Percentiles rank a stretch among this genome's conserved stretches.
Evolutionary conservation across 2,888 invertebrate genomes (phyloP).

Genomic region (Drosophila mimetica): DNA sequence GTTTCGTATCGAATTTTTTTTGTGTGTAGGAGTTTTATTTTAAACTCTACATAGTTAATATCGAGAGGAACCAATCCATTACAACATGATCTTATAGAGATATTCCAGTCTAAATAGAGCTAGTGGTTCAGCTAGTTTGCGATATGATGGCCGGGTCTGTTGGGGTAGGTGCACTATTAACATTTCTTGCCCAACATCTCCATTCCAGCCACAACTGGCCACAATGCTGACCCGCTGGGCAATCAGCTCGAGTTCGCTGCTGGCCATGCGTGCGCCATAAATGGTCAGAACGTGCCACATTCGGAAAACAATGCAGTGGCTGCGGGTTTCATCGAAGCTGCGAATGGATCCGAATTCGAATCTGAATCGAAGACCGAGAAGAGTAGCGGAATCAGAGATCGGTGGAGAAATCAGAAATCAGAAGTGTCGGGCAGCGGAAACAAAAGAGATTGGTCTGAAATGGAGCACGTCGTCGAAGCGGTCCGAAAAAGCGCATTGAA

Average conservation of each 20-base stretch:
- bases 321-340: conserved; percentile 6
- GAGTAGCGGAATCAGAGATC: conserved; percentile 20
- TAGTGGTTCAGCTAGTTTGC: background rate
- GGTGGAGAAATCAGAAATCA: conserved; percentile 31
- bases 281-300: conserved; percentile 70
- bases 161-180: conserved; percentile 3
- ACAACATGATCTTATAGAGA: too few species aligned
- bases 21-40: too few species aligned
- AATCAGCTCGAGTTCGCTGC: conserved; percentile 17
- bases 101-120: background rate
- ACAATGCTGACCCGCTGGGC: conserved; percentile 18
- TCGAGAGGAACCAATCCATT: too few species aligned
- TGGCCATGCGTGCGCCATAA: conserved; percentile 62
- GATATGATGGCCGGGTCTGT: background rate
- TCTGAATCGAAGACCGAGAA: conserved; percentile 1
- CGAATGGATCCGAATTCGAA: conserved; percentile 2
- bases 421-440: conserved; percentile 31
- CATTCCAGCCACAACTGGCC: background rate
- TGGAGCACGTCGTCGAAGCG: conserved; percentile 37
- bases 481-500: conserved; percentile 14
- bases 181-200: conserved; percentile 6
- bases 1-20: too few species aligned
- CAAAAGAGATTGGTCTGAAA: conserved; percentile 23
- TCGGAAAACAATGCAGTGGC: conserved; percentile 64
- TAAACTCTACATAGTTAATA: too few species aligned